Percentiles rank a stretch among this genome's conserved stretches.
These are phyloP conservation scores for Gadopsis marmoratus DNA, from an alignment of 2,797 vertebrate genomes.

Conservation along the genomic window DNA sequence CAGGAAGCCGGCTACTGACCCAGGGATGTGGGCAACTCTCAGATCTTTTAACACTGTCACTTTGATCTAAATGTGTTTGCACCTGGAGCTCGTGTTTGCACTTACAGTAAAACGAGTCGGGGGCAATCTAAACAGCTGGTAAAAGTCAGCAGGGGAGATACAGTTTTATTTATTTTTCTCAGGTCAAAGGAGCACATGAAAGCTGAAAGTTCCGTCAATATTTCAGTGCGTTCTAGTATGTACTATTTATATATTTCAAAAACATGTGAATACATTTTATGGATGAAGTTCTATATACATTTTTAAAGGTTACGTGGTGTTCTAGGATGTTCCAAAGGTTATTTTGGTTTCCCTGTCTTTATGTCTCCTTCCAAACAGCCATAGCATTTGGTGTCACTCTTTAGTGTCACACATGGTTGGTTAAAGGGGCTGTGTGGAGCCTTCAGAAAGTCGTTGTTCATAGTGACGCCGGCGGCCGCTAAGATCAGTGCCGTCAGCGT, in stretches of 20 bases:
- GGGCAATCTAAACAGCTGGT: slow-evolving; percentile 26
- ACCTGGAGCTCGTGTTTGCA: slow-evolving; percentile 68
- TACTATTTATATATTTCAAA: background rate
- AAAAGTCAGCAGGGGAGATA: slow-evolving; percentile 14
- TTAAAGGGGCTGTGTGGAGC: background rate
- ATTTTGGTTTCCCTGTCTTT: background rate
- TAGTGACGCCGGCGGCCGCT: too few species aligned
- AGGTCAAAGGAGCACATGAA: background rate
- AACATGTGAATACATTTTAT: background rate
- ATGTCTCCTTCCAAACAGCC: background rate
- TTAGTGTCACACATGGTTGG: background rate
- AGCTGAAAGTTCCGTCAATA: background rate
- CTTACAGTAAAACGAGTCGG: slow-evolving; percentile 23
- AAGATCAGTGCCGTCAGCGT: too few species aligned
- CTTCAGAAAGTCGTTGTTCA: too few species aligned
- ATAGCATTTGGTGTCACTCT: background rate
- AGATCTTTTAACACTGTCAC: slow-evolving; percentile 71
- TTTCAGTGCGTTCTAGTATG: background rate
- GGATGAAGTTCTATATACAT: background rate
- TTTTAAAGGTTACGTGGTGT: background rate
- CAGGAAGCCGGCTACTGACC: slow-evolving; percentile 21
- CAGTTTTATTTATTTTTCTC: background rate
- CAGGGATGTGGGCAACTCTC: slow-evolving; percentile 45
- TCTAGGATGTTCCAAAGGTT: background rate
- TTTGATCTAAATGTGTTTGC: slow-evolving; percentile 72